Evolutionary conservation across 2,888 invertebrate genomes (phyloP).

Genomic region (Polia nebulosa): DNA sequence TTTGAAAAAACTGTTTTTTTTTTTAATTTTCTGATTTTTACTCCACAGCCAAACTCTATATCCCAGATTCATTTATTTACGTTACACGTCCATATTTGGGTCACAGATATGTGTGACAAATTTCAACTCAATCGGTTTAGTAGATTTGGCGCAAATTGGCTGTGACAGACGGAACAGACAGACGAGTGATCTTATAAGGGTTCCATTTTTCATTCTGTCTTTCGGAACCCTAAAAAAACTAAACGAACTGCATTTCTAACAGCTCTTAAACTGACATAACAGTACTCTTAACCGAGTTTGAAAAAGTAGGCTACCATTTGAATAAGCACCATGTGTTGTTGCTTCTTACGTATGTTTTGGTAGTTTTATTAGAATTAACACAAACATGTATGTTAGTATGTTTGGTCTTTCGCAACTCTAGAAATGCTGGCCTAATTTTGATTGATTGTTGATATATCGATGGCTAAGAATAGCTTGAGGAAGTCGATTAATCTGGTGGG

Average conservation of each 20-base stretch:
- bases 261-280: slow-evolving; percentile 44
- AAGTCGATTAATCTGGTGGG: not conserved
- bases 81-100: too few relatives aligned
- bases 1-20: too few relatives aligned
- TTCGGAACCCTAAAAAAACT: slow-evolving; percentile 16
- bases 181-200: too few relatives aligned
- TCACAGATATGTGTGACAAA: too few relatives aligned
- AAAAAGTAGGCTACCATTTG: slow-evolving; percentile 51
- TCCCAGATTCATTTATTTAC: too few relatives aligned
- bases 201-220: too few relatives aligned
- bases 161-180: too few relatives aligned
- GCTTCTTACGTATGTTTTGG: slow-evolving; percentile 16
- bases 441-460: slow-evolving; percentile 37
- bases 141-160: too few relatives aligned
- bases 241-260: slow-evolving; percentile 45
- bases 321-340: slow-evolving; percentile 17
- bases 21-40: too few relatives aligned
- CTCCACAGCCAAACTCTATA: too few relatives aligned
- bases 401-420: slow-evolving; percentile 18
- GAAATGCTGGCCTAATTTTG: slow-evolving; percentile 32
- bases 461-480: slow-evolving; percentile 35
- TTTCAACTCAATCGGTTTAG: too few relatives aligned
- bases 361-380: slow-evolving; percentile 3
- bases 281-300: slow-evolving; percentile 47
- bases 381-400: slow-evolving; percentile 12